Conservation (phyloP, 2,797 vertebrate species). For the Tauraco hartlaubi region DNA sequence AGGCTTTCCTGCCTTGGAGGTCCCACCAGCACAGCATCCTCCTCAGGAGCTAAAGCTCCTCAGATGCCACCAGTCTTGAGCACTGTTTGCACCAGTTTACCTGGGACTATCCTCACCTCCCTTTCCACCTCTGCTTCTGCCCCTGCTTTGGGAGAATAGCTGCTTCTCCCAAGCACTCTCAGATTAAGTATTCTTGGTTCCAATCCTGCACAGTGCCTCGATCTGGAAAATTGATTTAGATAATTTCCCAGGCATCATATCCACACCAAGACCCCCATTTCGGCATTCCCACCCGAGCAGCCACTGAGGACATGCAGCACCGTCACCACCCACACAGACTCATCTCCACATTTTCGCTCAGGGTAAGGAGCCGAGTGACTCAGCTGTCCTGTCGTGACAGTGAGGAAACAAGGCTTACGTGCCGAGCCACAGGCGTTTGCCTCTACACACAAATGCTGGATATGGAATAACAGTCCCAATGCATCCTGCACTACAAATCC, state of each 20-base stretch:
- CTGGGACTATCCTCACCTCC: not conserved
- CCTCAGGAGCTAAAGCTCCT: not conserved
- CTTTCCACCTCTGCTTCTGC: not conserved
- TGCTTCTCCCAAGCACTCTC: not conserved
- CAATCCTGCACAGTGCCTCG: not conserved
- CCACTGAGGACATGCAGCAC: not conserved
- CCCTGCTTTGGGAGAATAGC: not conserved
- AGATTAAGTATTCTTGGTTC: conserved; percentile 36
- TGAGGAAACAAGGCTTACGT: accelerated
- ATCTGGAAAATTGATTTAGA: conserved; percentile 35
- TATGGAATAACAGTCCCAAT: accelerated
- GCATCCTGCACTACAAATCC: not conserved
- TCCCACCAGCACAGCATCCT: not conserved
- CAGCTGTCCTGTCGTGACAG: not conserved
- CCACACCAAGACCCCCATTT: not conserved
- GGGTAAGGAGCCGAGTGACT: not conserved
- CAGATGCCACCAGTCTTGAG: accelerated
- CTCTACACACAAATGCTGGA: not conserved
- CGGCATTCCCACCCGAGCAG: not conserved
- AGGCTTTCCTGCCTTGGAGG: not conserved
- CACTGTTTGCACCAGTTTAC: not conserved
- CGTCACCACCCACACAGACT: not conserved
- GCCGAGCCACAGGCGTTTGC: not conserved
- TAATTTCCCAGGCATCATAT: not conserved
- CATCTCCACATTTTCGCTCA: not conserved